Percentiles rank a stretch among this genome's conserved stretches.
Evolutionary conservation across 2,888 invertebrate species (phyloP).

Genomic region (Anthrax anthrax): DNA sequence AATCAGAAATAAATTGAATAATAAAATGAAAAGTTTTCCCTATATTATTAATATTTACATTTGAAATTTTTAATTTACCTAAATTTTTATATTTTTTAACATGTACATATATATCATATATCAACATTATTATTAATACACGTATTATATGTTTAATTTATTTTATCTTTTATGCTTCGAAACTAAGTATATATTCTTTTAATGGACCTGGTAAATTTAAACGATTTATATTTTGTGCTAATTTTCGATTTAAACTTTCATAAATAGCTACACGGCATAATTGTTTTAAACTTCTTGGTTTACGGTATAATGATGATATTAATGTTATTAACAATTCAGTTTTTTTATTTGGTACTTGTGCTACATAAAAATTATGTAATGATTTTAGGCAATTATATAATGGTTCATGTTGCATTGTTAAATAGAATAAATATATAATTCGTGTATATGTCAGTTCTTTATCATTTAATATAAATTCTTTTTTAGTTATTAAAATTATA

Average conservation of each 20-base stretch:
- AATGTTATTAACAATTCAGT: constrained; percentile 47
- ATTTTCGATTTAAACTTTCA: constrained; percentile 45
- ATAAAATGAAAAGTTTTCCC: no score
- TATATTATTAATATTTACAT: no score
- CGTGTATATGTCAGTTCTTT: constrained; percentile 48
- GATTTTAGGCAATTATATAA: constrained; percentile 54
- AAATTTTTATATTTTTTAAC: no score
- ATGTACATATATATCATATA: no score
- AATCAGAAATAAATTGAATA: no score
- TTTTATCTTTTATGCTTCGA: constrained; percentile 34
- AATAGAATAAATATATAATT: constrained; percentile 49
- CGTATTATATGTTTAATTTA: no score
- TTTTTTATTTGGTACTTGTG: constrained; percentile 46
- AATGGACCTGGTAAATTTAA: constrained; percentile 52
- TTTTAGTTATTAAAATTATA: constrained; percentile 53
- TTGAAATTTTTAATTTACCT: no score
- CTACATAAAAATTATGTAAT: constrained; percentile 47
- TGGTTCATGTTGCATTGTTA: constrained; percentile 52
- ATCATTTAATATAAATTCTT: constrained; percentile 46
- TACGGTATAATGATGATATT: constrained; percentile 47
- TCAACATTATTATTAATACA: no score
- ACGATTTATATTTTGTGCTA: constrained; percentile 49
- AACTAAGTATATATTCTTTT: constrained; percentile 54
- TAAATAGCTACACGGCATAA: constrained; percentile 55
- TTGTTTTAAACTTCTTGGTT: constrained; percentile 57